phyloP scores from a whole-genome alignment of 2,888 invertebrate genomes.

The Nomada goodeniana region DNA sequence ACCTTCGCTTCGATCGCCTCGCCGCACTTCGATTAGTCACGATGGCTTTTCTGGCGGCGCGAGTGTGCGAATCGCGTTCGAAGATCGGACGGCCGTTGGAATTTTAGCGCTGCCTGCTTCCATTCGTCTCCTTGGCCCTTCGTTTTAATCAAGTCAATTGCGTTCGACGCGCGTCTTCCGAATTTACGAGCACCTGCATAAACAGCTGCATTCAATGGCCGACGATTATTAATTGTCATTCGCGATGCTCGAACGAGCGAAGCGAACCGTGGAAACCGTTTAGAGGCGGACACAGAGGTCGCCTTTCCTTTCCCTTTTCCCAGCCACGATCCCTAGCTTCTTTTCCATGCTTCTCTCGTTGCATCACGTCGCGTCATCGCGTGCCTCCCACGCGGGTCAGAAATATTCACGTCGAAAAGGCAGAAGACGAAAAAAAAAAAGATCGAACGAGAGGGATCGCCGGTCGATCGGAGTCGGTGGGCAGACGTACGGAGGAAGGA shows the following conservation, averaged over 20 bases:
- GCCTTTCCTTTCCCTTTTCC: not conserved
- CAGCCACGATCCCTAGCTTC: constrained; percentile 2
- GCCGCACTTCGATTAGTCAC: constrained; percentile 4
- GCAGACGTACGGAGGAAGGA: constrained; percentile 29
- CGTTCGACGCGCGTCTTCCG: too few species aligned
- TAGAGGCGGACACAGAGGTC: not conserved
- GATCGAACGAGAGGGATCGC: constrained; percentile 11
- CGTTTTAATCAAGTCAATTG: too few species aligned
- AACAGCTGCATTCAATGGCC: not conserved
- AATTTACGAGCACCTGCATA: not conserved
- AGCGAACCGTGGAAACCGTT: not conserved
- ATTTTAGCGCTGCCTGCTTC: not conserved
- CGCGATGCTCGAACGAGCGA: not conserved
- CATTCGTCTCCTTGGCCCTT: too few species aligned
- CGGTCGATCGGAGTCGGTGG: not conserved
- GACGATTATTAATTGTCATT: not conserved
- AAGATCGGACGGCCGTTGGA: not conserved
- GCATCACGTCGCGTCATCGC: constrained; percentile 51
- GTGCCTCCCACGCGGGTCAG: constrained; percentile 38
- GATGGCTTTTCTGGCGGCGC: not conserved
- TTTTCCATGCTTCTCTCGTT: constrained; percentile 14
- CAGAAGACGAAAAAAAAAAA: not conserved
- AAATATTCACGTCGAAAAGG: not conserved
- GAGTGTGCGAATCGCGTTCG: not conserved
- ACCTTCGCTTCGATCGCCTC: not conserved